Evolutionary conservation across 2,113 vertebrate genomes (phyloP).

Genomic region (Galbula dea): DNA sequence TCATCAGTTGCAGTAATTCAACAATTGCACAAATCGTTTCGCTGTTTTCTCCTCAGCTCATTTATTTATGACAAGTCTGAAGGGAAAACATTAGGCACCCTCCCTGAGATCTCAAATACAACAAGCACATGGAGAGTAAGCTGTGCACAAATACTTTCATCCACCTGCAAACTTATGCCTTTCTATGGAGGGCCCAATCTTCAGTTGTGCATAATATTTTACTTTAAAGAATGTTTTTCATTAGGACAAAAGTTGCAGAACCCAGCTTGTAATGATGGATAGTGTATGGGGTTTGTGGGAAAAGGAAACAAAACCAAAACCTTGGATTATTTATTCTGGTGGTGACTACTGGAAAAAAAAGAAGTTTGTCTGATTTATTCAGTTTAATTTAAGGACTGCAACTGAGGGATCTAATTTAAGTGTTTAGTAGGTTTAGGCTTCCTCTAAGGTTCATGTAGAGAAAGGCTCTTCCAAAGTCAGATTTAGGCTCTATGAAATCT

Average conservation of each 20-base stretch:
- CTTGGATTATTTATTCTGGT: background rate
- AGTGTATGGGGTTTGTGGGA: background rate
- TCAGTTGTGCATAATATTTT: background rate
- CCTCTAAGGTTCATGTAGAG: background rate
- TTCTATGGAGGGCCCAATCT: background rate
- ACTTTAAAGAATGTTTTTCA: background rate
- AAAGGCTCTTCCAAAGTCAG: background rate
- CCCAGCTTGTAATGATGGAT: background rate
- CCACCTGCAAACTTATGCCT: background rate
- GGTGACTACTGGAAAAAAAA: too few species aligned
- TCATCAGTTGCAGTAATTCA: conserved; percentile 6
- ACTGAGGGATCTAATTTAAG: background rate
- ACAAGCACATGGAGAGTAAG: background rate
- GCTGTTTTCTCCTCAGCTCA: background rate
- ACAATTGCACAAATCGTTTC: background rate
- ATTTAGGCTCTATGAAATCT: background rate
- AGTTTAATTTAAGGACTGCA: background rate
- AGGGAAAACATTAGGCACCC: background rate
- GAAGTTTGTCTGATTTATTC: background rate
- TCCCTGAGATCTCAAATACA: background rate
- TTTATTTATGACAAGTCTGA: conserved; percentile 27
- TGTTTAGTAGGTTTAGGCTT: background rate
- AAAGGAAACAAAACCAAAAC: background rate
- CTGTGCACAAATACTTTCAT: background rate
- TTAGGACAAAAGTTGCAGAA: background rate